Conservation (phyloP, 1,140 invertebrate species). For the Neocloeon triangulifer region DNA sequence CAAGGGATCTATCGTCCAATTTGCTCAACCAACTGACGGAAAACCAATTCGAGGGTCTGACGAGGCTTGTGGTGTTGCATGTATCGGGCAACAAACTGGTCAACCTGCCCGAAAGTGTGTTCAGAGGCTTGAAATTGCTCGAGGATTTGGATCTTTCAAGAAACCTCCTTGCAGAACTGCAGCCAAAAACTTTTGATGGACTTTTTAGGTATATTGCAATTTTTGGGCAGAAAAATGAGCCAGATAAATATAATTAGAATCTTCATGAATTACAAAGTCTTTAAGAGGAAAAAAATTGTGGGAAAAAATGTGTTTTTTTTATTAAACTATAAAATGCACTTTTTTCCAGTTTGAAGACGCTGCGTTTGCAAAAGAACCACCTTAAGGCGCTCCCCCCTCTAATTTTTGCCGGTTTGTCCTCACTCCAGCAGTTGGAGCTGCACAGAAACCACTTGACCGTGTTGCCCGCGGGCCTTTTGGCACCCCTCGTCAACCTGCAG, state of each 20-base stretch:
- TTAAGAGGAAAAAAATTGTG: too few relatives aligned
- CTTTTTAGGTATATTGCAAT: too few relatives aligned
- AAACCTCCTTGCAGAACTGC: slow-evolving; percentile 19
- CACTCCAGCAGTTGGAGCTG: slow-evolving; percentile 32
- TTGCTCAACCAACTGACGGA: slow-evolving; percentile 29
- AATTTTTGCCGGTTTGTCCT: slow-evolving; percentile 22
- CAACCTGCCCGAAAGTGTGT: slow-evolving; percentile 15
- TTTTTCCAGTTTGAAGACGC: slow-evolving; percentile 32
- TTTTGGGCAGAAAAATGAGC: too few relatives aligned
- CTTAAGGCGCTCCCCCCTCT: slow-evolving; percentile 28
- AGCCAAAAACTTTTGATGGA: too few relatives aligned
- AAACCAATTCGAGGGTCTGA: slow-evolving; percentile 18
- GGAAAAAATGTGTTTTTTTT: too few relatives aligned
- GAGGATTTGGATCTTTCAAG: slow-evolving; percentile 25
- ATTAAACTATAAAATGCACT: too few relatives aligned
- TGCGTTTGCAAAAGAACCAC: slow-evolving; percentile 48
- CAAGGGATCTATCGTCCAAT: slow-evolving; percentile 49
- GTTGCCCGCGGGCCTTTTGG: slow-evolving; percentile 28
- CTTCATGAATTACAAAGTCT: too few relatives aligned
- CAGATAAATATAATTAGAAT: too few relatives aligned
- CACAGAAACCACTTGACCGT: slow-evolving; percentile 30
- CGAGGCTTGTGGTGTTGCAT: slow-evolving; percentile 19
- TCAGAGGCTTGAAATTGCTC: slow-evolving; percentile 18
- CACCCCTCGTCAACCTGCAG: slow-evolving; percentile 22
- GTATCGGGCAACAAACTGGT: slow-evolving; percentile 22